Evolutionary conservation across 2,888 invertebrate genomes (phyloP).

Genomic region (Osedax frankpressi): DNA sequence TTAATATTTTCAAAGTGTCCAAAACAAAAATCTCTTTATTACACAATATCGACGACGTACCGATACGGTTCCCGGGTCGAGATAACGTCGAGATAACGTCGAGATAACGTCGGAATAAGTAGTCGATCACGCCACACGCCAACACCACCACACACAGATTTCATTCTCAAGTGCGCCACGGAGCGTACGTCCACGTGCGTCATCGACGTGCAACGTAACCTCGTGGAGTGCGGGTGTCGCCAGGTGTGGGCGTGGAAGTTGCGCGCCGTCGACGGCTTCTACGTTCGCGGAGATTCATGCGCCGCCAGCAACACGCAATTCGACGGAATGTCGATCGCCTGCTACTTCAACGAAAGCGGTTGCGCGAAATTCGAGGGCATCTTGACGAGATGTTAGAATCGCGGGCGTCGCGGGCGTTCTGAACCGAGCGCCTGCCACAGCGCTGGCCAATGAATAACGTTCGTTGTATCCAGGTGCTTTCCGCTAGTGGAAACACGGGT

Average conservation of each 20-base stretch:
- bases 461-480: too few species aligned
- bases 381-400: not conserved
- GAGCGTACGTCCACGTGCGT: not conserved
- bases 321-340: not conserved
- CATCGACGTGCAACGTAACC: not conserved
- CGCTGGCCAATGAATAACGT: too few species aligned
- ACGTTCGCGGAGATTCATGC: not conserved
- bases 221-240: not conserved
- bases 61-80: too few species aligned
- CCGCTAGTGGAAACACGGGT: too few species aligned
- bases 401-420: too few species aligned
- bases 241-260: not conserved
- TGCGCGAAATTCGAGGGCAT: not conserved
- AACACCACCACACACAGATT: not conserved
- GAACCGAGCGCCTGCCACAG: too few species aligned
- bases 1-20: too few species aligned
- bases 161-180: not conserved
- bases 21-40: too few species aligned
- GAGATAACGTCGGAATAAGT: too few species aligned
- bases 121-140: too few species aligned
- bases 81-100: too few species aligned
- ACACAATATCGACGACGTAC: too few species aligned
- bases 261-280: not conserved
- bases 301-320: not conserved
- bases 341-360: not conserved